A percentile compares a stretch with the other conserved stretches of the same genome.
These are phyloP conservation scores for Lagocephalus sceleratus DNA, from an alignment of 2,797 vertebrate genomes.

Conservation along the genomic window DNA sequence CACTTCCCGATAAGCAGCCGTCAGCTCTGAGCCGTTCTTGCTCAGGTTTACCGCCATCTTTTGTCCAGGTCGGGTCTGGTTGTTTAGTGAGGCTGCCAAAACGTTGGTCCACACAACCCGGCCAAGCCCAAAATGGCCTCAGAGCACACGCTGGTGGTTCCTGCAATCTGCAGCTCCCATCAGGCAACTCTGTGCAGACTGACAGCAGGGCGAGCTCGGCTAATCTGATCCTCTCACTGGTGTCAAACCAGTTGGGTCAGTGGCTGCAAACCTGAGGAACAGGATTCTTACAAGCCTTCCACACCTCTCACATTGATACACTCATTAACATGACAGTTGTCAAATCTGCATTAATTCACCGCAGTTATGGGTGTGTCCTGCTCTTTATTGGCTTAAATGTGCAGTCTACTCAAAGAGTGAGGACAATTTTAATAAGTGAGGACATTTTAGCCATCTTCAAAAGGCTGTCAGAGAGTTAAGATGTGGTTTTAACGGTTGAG, in stretches of 20 bases:
- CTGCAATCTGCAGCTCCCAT: background rate
- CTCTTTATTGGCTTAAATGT: no score
- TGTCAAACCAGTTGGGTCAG: slow-evolving; percentile 37
- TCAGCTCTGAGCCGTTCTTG: slow-evolving; percentile 82
- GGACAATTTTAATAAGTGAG: no score
- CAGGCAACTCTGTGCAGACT: background rate
- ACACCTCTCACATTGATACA: slow-evolving; percentile 12
- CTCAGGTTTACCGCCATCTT: slow-evolving; percentile 85
- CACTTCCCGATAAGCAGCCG: slow-evolving; percentile 81
- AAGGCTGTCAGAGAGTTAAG: no score
- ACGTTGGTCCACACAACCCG: slow-evolving; percentile 2
- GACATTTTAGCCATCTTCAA: no score
- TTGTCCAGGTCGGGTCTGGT: background rate
- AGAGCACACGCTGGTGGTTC: background rate
- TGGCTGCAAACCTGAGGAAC: slow-evolving; percentile 39
- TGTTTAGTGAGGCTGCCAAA: background rate
- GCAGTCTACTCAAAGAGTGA: no score
- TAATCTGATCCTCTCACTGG: background rate
- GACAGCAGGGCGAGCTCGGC: background rate
- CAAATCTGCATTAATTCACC: background rate
- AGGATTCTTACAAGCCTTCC: slow-evolving; percentile 40
- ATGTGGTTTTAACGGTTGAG: no score
- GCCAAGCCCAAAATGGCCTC: background rate
- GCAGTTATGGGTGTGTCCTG: background rate
- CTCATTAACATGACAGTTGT: background rate